Percentiles rank a stretch among this genome's conserved stretches.
These are phyloP conservation scores for Archips xylosteana DNA, from an alignment of 2,888 invertebrate species.

Conservation along the genomic window DNA sequence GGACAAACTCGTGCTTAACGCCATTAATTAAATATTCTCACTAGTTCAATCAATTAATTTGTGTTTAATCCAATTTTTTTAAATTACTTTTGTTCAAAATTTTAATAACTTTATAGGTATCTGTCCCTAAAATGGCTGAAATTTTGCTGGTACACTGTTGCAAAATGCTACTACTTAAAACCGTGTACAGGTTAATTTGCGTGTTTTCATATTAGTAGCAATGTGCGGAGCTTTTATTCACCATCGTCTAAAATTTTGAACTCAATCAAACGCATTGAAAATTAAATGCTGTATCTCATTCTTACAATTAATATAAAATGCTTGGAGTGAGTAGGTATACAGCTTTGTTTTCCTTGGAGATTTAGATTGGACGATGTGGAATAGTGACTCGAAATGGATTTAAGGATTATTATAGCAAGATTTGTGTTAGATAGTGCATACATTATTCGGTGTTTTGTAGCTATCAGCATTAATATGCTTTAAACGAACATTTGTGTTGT, in stretches of 20 bases:
- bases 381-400: conserved; percentile 6
- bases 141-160: neutral
- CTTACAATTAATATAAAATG: no score
- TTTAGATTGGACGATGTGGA: neutral
- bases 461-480: conserved; percentile 39
- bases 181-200: neutral
- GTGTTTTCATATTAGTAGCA: neutral
- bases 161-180: neutral
- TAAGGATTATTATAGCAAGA: conserved; percentile 42
- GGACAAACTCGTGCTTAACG: neutral
- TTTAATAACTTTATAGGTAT: neutral
- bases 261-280: neutral
- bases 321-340: neutral
- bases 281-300: no score
- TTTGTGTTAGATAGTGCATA: conserved; percentile 38
- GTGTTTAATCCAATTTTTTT: neutral
- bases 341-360: neutral
- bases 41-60: no score
- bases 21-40: neutral
- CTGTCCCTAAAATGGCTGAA: neutral
- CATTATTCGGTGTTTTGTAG: conserved; percentile 46
- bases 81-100: neutral
- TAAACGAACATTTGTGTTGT: conserved; percentile 53
- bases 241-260: neutral
- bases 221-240: neutral